Percentiles rank a stretch among this genome's conserved stretches.
phyloP scores from a whole-genome alignment of 2,888 invertebrate genomes.

The Philaethria dido region DNA sequence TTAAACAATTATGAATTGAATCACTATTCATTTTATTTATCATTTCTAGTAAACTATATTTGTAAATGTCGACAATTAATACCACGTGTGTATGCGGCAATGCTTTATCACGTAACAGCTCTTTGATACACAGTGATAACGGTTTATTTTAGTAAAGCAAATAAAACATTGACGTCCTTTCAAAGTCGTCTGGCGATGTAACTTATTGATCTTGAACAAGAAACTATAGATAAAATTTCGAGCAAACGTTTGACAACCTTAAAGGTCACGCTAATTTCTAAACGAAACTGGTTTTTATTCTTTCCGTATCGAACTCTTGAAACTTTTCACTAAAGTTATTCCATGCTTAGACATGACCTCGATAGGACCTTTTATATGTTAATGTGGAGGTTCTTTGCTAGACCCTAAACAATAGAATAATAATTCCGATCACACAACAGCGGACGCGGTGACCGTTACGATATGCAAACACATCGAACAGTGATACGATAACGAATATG shows the following conservation, averaged over 20 bases:
- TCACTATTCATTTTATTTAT: background rate
- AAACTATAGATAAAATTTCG: background rate
- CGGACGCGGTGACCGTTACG: conserved; percentile 49
- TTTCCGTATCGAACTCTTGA: conserved; percentile 11
- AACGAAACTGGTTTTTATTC: conserved; percentile 22
- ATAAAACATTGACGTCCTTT: conserved; percentile 33
- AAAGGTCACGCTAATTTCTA: conserved; percentile 26
- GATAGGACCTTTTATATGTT: conserved; percentile 36
- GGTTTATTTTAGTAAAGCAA: conserved; percentile 29
- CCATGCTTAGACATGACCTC: conserved; percentile 34
- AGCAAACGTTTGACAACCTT: conserved; percentile 14
- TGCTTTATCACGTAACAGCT: conserved; percentile 24
- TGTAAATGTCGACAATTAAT: conserved; percentile 15
- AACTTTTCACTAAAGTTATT: conserved; percentile 17
- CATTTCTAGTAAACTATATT: conserved; percentile 2
- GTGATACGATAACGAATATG: conserved; percentile 73
- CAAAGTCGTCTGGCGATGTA: conserved; percentile 12
- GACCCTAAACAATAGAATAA: conserved; percentile 44
- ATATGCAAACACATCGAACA: conserved; percentile 62
- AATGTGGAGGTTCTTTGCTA: conserved; percentile 31
- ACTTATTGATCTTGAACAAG: conserved; percentile 24
- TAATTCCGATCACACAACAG: conserved; percentile 49
- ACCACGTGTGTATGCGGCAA: conserved; percentile 21
- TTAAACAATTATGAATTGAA: background rate
- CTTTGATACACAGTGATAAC: conserved; percentile 26